These are phyloP conservation scores for Hapalemur alaotrensis DNA, from an alignment of 2,797 vertebrate genomes.

Conservation along the genomic window DNA sequence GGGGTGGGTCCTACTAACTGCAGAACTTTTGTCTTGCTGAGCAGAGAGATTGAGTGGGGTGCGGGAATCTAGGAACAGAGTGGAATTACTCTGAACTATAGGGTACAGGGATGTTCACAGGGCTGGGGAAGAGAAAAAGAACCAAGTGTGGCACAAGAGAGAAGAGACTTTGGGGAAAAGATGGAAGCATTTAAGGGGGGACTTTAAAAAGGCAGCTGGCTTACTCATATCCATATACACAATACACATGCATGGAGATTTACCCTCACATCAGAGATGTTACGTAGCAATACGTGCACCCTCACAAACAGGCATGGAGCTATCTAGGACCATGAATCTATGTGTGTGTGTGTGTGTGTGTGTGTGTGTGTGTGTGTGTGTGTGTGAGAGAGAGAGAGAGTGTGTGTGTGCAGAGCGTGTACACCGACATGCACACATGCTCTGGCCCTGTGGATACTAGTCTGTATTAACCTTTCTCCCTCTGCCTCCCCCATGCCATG, in stretches of 20 bases:
- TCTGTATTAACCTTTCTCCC: neutral
- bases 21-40: constrained; percentile 40
- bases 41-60: neutral
- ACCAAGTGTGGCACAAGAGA: neutral
- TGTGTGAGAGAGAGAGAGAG: neutral
- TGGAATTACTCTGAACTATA: neutral
- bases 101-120: neutral
- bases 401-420: neutral
- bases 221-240: neutral
- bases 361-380: neutral
- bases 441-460: neutral
- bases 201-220: neutral
- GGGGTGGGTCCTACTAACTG: neutral
- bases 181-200: neutral
- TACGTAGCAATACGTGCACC: neutral
- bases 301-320: neutral
- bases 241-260: neutral
- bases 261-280: neutral
- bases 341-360: neutral
- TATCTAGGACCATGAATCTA: neutral
- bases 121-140: neutral
- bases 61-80: neutral
- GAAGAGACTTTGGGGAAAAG: neutral
- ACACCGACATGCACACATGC: neutral
- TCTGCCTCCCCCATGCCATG: neutral